Conservation (phyloP, 1,140 invertebrate genomes). For the Melipona quadrifasciata region DNA sequence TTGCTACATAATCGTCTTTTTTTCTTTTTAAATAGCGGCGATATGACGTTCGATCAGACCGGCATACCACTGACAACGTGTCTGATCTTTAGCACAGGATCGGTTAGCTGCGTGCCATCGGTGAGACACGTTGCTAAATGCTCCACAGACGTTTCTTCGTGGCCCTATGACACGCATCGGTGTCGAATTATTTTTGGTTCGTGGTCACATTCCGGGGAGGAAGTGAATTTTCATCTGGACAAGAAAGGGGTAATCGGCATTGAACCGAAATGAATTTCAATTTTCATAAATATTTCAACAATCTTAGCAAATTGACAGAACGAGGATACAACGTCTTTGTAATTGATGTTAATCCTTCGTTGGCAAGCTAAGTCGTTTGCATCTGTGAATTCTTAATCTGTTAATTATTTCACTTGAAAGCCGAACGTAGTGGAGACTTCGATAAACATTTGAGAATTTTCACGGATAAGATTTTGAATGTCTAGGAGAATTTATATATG, state of each 20-base stretch:
- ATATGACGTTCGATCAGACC: constrained; percentile 62
- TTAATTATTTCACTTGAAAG: background rate
- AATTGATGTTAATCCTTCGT: background rate
- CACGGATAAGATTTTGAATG: no score
- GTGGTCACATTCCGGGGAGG: constrained; percentile 84
- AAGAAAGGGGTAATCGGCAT: constrained; percentile 61
- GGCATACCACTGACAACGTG: constrained; percentile 70
- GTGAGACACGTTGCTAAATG: constrained; percentile 72
- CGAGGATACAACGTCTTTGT: background rate
- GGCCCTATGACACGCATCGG: constrained; percentile 78
- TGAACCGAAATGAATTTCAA: background rate
- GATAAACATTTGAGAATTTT: background rate
- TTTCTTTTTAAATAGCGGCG: constrained; percentile 66
- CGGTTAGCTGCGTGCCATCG: constrained; percentile 68
- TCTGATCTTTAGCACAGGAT: constrained; percentile 61
- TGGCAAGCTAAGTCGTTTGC: no score
- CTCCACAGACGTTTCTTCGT: constrained; percentile 71
- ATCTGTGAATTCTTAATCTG: background rate
- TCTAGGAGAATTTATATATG: no score
- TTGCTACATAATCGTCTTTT: background rate
- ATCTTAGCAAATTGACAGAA: no score
- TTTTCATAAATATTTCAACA: background rate
- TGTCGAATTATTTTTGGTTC: constrained; percentile 76
- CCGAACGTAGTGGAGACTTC: background rate
- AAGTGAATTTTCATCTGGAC: constrained; percentile 81